phyloP scores from a whole-genome alignment of 2,113 vertebrate genomes.

The Turdus rufiventris region DNA sequence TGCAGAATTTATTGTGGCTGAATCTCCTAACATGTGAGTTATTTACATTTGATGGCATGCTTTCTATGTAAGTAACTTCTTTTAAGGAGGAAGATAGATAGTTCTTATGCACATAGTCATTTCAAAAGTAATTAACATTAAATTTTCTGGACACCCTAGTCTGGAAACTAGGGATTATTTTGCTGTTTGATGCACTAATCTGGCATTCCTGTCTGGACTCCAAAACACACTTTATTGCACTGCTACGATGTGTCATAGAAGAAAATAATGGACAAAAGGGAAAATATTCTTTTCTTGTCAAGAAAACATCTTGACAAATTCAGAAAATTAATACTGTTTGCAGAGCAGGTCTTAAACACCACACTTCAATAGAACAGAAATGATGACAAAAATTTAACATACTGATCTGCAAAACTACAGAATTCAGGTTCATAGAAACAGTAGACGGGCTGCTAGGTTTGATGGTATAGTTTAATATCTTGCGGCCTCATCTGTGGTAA shows the following conservation, averaged over 20 bases:
- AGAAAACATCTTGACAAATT: neutral
- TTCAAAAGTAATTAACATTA: neutral
- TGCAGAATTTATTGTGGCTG: neutral
- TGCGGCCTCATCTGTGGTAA: neutral
- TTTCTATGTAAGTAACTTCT: neutral
- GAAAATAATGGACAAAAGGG: neutral
- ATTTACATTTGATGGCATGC: neutral
- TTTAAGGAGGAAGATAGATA: neutral
- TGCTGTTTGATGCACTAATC: neutral
- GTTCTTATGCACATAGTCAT: accelerated
- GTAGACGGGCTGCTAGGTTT: neutral
- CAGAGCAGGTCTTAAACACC: neutral
- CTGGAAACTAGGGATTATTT: neutral
- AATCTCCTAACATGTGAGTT: neutral
- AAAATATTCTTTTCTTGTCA: neutral
- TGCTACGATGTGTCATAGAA: neutral
- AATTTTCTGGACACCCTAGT: neutral
- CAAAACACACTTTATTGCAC: neutral
- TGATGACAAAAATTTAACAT: neutral
- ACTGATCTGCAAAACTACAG: neutral
- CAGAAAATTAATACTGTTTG: neutral
- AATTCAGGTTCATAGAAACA: neutral
- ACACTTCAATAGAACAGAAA: neutral
- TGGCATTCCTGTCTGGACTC: neutral
- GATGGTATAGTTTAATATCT: neutral